Evolutionary conservation across 2,797 vertebrate species (phyloP).

Genomic region (Simalia tracyae): DNA sequence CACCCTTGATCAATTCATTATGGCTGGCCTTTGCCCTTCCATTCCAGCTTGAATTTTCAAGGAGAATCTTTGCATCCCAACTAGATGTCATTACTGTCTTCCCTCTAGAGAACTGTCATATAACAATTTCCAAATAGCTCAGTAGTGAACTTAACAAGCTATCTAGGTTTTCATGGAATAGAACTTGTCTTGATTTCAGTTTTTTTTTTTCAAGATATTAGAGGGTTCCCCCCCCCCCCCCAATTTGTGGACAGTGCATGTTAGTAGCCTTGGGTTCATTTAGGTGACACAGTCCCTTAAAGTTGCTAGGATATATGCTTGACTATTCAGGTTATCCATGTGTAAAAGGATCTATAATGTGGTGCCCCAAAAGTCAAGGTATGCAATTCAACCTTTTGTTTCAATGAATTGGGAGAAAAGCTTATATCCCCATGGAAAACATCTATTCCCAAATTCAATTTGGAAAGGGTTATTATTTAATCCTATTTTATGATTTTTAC

Average conservation of each 20-base stretch:
- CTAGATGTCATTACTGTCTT: neutral
- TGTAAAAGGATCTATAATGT: neutral
- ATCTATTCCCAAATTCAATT: neutral
- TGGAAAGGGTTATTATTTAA: neutral
- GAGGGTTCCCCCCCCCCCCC: conserved; percentile 6
- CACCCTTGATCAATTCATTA: neutral
- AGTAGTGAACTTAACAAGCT: neutral
- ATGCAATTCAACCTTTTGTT: neutral
- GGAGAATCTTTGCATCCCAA: neutral
- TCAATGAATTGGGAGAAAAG: neutral
- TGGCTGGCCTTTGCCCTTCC: neutral
- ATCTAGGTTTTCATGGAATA: neutral
- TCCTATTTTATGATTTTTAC: neutral
- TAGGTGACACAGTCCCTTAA: neutral
- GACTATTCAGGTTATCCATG: neutral
- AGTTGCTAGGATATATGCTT: neutral
- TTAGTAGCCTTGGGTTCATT: neutral
- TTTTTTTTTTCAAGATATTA: neutral
- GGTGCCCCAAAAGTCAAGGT: neutral
- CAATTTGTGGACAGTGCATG: neutral
- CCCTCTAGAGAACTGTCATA: neutral
- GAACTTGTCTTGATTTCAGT: neutral
- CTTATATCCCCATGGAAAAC: neutral
- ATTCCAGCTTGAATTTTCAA: neutral
- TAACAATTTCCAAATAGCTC: neutral